Evolutionary conservation across 1,140 invertebrate genomes (phyloP), one percentile per base, ranked within the genome.

Genomic region (Dendrolimus kikuchii): DNA sequence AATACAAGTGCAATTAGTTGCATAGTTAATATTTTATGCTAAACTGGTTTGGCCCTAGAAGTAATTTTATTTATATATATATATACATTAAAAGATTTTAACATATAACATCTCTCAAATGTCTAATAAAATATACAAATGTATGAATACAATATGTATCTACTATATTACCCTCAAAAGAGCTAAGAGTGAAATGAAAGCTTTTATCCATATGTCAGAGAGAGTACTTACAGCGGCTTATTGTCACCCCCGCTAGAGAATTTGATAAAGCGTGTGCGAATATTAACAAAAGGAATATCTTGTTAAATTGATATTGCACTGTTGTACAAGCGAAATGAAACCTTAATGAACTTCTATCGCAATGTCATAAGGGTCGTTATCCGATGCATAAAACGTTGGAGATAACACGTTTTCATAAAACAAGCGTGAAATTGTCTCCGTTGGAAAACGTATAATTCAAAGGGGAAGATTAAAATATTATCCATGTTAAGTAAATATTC

Each of bases 391-490:
- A 48, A 50, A 42, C 49, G 5, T 10, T 6, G 38, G 44, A 67
- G 63, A 74, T 86, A 75, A 52, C 70, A 54, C 78, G 57, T 80
- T 83, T 70, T 53, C 52, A 57, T 57, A 68, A 74, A 76, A 70
- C 64, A 55, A 65, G 75, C 80, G 80, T 86, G 83, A 86, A 86
- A 86, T 86, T 86, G 83, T 86, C 83, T 86, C 77, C 80, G 81
- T 68, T 74, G 71, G 81, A 86, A 84, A 81, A 79, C 84, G 81
- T 84, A 85, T 87, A 85, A 86, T 86, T 85, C 82, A 80, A 81
- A 87, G 82, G 84, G 87, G 84, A 84, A 88, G 87, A 88, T 88
- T 88, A 88, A 88, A 88, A 88, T 88, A 88, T 88, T 88, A 88
- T 88, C 81, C 84, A 84, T 86, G 87, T 88, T 88, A 88, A 87